Base-by-base conservation (phyloP, 23 tunicate genomes). In the Halocynthia aurantium region DNA sequence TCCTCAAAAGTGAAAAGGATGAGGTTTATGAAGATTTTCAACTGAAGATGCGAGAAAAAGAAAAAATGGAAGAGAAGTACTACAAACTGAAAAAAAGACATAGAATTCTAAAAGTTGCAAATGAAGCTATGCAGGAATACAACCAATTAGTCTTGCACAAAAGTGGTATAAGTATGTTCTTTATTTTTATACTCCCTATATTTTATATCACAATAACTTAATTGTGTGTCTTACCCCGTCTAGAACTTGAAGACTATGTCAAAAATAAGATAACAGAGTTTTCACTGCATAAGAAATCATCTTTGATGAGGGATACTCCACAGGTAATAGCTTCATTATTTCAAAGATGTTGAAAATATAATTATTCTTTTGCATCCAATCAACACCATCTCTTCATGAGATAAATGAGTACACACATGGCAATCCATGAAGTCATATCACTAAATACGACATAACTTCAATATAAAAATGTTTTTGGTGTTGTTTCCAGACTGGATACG, bases 401-500 rank as follows among this genome's bases (percentile, higher is more conserved):
- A 57, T 57, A 10, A 10, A n/a, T n/a, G n/a, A n/a, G n/a, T n/a
- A n/a, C n/a, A n/a, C n/a, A n/a, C n/a, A n/a, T n/a, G n/a, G n/a
- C n/a, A n/a, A n/a, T n/a, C n/a, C n/a, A n/a, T n/a, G n/a, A n/a
- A n/a, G n/a, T n/a, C n/a, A n/a, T n/a, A n/a, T n/a, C n/a, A n/a
- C n/a, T n/a, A n/a, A n/a, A n/a, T n/a, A n/a, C n/a, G n/a, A n/a
- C n/a, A n/a, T n/a, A n/a, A 31, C 44, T 31, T 31, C 4, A 31
- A 31, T 31, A 31, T 31, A 31, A 31, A 31, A 69, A 69, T 13
- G 7, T 2, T 67, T 12, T 67, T 67, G 10, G 11, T 50, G 73
- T 69, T 69, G 22, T 52, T 71, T 71, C 19, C 62, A 85, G 90
- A n/a, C 61, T 22, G 70, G 76, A 21, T 62, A 50, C 57, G 96